These are phyloP conservation scores for Cololabis saira DNA, from an alignment of 2,113 vertebrate genomes.

Conservation along the genomic window DNA sequence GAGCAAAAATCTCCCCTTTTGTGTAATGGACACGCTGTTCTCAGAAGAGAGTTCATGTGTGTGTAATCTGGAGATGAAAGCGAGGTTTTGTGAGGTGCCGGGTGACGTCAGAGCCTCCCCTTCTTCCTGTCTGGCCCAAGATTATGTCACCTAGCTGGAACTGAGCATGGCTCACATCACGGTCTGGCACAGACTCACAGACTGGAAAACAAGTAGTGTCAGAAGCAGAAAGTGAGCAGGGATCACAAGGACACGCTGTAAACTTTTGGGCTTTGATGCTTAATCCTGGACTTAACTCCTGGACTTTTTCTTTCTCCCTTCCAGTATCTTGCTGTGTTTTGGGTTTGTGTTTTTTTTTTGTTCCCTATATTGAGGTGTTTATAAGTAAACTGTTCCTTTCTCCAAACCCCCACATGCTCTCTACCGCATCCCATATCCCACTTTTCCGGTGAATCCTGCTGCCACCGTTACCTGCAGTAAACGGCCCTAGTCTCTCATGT, in stretches of 20 bases:
- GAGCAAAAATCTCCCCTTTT: conserved; percentile 62
- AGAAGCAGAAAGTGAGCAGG: conserved; percentile 17
- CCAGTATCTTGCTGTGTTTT: conserved; percentile 42
- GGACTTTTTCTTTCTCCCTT: conserved; percentile 19
- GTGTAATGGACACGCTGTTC: conserved; percentile 73
- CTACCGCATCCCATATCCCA: conserved; percentile 36
- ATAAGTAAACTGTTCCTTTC: conserved; percentile 68
- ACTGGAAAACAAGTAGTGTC: conserved; percentile 21
- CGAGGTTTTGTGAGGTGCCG: conserved; percentile 27
- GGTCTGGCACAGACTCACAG: conserved; percentile 28
- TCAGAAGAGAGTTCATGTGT: conserved; percentile 49
- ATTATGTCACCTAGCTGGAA: conserved; percentile 67
- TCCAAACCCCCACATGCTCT: conserved; percentile 27
- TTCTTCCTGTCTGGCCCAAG: conserved; percentile 44
- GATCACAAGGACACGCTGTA: conserved; percentile 9
- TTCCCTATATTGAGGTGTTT: conserved; percentile 54
- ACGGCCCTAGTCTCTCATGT: conserved; percentile 68
- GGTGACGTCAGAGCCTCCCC: conserved; percentile 66
- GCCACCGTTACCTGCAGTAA: conserved; percentile 73
- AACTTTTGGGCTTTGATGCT: conserved; percentile 12
- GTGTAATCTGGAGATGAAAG: conserved; percentile 29
- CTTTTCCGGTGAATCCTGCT: conserved; percentile 58
- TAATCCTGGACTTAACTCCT: conserved; percentile 1
- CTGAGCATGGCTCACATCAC: conserved; percentile 22
- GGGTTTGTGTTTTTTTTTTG: conserved; percentile 37